Evolutionary conservation across 2,888 invertebrate species (phyloP), one percentile per base, ranked within the genome.

Genomic region (Serripes groenlandicus): DNA sequence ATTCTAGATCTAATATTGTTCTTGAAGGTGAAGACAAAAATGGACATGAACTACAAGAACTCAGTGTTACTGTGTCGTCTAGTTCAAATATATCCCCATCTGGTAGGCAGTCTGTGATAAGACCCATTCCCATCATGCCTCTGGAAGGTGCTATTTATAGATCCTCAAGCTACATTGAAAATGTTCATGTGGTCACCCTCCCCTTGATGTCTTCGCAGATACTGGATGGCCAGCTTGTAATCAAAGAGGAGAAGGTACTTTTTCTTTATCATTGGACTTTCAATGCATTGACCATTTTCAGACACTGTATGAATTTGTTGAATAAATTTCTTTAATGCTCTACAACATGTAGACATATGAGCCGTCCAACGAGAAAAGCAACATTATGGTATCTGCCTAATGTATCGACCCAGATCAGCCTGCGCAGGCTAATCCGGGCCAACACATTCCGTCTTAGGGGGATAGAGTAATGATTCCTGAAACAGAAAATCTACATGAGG

Each of bases 91-190:
- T 23, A 26, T 18, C 70, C 9, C n/a, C 56, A 18, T 26, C 56
- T 21, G 37, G 32, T 30, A 75, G 28, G 4, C 77, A 74, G 62
- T 54, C 69, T 35, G 72, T 86, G 23, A 78, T 86, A 21, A 71
- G 83, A 18, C 86, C 86, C 0, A 66, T 86, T 69, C 86, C 86
- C 28, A 75, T 86, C 52, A 66, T 86, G 34, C 83, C 82, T 7
- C 18, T 86, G 30, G 82, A 83, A 35, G 60, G 72, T 21, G 62
- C 83, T 32, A 78, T 78, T 37, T 84, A 81, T 56, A 80, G 74
- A 37, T 69, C 82, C 18, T 78, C 82, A 30, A 81, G 76, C 0
- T 86, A 83, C 75, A 72, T 86, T 28, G 86, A 86, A 58, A 83
- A 69, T 23, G 54, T 83, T 15, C 78, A 78, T 0, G 54, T 75